phyloP scores from a whole-genome alignment of 2,797 vertebrate species.

The Eulemur albifrons region DNA sequence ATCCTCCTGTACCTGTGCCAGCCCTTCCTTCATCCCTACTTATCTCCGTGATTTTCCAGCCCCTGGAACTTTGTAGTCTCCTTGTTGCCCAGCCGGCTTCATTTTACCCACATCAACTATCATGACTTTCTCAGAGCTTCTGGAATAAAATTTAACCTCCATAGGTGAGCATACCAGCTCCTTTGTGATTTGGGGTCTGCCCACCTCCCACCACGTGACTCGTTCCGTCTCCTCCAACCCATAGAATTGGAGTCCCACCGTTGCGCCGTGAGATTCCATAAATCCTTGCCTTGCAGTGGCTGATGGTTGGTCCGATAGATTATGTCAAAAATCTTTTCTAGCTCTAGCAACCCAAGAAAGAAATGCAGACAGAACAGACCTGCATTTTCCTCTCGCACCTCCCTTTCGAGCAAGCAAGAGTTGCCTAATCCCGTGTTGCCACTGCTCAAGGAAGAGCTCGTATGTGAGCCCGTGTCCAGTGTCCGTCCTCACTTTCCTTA shows the following conservation, averaged over 20 bases:
- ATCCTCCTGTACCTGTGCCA: not conserved
- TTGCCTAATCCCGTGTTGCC: not conserved
- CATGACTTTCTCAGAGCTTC: not conserved
- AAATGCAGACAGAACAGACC: not conserved
- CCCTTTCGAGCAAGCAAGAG: not conserved
- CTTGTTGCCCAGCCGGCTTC: not conserved
- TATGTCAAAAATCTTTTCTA: not conserved
- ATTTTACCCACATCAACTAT: not conserved
- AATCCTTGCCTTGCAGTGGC: not conserved
- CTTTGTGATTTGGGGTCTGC: not conserved
- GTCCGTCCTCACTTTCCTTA: not conserved
- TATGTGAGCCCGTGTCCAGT: not conserved
- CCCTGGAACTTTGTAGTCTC: not conserved
- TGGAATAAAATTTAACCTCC: not conserved
- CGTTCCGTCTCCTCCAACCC: not conserved
- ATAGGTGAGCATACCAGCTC: not conserved
- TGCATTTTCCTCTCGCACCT: not conserved
- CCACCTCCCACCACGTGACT: not conserved
- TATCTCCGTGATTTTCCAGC: not conserved
- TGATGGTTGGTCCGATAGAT: not conserved
- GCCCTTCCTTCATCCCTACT: not conserved
- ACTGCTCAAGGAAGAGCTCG: accelerated
- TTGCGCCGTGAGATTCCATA: accelerated
- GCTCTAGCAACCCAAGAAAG: not conserved
- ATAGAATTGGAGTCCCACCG: accelerated